Evolutionary conservation across 2,113 vertebrate species (phyloP), one percentile per base, ranked within the genome.

Genomic region (Nipponia nippon): DNA sequence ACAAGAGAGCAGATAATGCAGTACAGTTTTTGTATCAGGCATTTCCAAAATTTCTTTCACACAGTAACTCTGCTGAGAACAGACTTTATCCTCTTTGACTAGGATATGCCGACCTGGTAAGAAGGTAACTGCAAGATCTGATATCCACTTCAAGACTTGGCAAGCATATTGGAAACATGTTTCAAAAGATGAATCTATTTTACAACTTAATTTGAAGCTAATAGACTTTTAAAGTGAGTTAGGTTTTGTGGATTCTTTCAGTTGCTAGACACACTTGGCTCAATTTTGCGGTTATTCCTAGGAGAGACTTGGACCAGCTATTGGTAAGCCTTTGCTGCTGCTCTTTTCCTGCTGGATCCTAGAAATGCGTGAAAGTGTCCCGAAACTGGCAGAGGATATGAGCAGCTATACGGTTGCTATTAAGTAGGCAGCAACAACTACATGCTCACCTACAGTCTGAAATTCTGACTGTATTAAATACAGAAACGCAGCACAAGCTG

Each of bases 401-500:
- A 80, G 86, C 90, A 94, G 76, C 83, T 95, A 26, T 40, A 49
- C 1, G 4, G 75, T 46, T 93, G 89, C 90, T 86, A 0, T 75
- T 90, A 92, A 47, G 83, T 73, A 77, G 79, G 62, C 71, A 83
- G 80, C 63, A 73, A 79, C 63, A 87, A 21, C 77, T 62, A 34
- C 40, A 9, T 67, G 63, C 67, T 93, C 80, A 81, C 83, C 56
- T 95, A 27, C 80, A 82, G 79, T 85, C 71, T 87, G 88, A 88
- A 94, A 90, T 97, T 82, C 87, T 95, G 93, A 95, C 92, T 95
- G 88, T 97, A 92, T 98, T 97, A 96, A 96, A 95, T 95, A 93
- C 76, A 86, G 93, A 97, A 93, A 73, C 65, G 76, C 72, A 93
- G 84, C 98, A 96, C 98, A 97, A 98, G 98, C 98, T 97, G 98